Conservation (phyloP, 2,888 invertebrate genomes). For the Cyrtodaria siliqua region DNA sequence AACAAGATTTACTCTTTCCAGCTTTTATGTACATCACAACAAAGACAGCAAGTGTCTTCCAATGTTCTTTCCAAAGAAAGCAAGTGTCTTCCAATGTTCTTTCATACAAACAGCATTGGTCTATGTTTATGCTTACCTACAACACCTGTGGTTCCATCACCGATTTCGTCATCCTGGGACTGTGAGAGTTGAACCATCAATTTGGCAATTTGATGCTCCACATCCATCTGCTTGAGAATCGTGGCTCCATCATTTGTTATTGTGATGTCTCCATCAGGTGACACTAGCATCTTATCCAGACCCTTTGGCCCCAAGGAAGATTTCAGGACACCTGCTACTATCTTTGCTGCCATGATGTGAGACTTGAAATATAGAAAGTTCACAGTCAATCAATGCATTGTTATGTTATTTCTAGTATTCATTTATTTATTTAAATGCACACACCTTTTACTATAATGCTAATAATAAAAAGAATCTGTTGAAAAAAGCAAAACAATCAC, state of each 20-base stretch:
- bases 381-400: no score
- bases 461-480: no score
- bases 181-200: conserved; percentile 99
- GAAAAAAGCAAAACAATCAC: no score
- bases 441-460: no score
- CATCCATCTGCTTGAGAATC: conserved; percentile 99
- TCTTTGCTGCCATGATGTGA: conserved; percentile 98
- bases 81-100: no score
- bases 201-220: conserved; percentile 99
- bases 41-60: no score
- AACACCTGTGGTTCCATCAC: conserved; percentile 99
- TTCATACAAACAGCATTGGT: no score
- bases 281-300: conserved; percentile 99
- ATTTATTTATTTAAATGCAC: no score
- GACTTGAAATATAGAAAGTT: conserved; percentile 90
- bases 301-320: conserved; percentile 98
- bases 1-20: no score
- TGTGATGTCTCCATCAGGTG: conserved; percentile 98
- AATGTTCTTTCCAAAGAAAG: no score
- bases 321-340: conserved; percentile 95
- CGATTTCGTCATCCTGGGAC: conserved; percentile 99
- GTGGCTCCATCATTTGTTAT: conserved; percentile 99
- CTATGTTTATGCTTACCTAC: conserved; percentile 91
- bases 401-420: no score
- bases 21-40: no score